These are phyloP conservation scores for Ctena decussata DNA, from an alignment of 2,888 invertebrate genomes.

Conservation along the genomic window DNA sequence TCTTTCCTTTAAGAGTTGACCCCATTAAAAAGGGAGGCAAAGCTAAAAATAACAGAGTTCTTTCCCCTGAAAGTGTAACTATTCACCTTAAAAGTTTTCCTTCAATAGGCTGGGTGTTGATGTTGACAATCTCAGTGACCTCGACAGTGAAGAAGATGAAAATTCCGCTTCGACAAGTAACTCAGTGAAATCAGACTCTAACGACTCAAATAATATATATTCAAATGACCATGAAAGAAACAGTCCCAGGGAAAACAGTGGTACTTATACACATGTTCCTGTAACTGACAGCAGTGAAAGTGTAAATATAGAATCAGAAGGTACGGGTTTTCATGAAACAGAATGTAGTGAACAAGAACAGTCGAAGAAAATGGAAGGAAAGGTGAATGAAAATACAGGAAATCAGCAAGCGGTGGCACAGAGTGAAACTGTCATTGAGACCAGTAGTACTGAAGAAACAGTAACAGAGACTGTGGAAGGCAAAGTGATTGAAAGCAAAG, in stretches of 20 bases:
- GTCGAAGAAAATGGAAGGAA: neutral
- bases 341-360: neutral
- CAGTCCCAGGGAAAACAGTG: neutral
- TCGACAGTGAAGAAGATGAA: constrained; percentile 68
- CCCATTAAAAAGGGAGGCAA: too few species aligned
- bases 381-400: neutral
- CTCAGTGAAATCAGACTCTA: neutral
- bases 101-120: constrained; percentile 75
- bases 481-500: neutral
- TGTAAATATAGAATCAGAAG: neutral
- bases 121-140: constrained; percentile 73
- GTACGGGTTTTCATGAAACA: neutral
- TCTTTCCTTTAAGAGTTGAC: too few species aligned
- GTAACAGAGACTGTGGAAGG: neutral
- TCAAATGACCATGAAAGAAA: neutral
- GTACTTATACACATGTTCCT: neutral
- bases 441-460: neutral
- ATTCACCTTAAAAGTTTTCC: too few species aligned
- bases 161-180: neutral
- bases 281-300: neutral
- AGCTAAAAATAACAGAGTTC: too few species aligned
- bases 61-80: too few species aligned
- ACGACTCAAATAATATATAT: neutral
- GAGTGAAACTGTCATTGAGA: neutral
- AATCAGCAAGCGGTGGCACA: neutral